Conservation (phyloP, 2,113 vertebrate species). For the Callochromis pleurospilus region DNA sequence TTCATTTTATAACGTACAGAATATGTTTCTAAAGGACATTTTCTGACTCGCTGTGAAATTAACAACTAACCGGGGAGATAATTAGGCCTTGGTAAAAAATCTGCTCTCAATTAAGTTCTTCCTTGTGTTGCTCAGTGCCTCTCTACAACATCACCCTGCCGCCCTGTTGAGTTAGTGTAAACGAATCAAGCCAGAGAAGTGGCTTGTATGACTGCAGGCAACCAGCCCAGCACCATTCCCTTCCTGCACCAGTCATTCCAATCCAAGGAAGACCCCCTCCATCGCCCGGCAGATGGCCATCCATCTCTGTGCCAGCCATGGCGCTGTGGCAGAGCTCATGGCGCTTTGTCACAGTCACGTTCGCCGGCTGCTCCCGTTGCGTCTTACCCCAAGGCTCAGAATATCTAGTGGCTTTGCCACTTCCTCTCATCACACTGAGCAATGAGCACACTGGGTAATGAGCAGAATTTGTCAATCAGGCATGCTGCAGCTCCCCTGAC, state of each 20-base stretch:
- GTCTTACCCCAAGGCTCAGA: conserved; percentile 9
- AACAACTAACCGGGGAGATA: conserved; percentile 10
- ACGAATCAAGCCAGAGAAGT: conserved; percentile 33
- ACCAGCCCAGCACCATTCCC: background rate
- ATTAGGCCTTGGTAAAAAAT: conserved; percentile 23
- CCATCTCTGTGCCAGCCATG: conserved; percentile 24
- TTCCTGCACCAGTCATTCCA: background rate
- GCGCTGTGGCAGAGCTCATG: conserved; percentile 27
- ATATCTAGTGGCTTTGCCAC: conserved; percentile 12
- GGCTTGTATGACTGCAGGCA: conserved; percentile 29
- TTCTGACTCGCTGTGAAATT: background rate
- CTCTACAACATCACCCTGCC: conserved; percentile 1
- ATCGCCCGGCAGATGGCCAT: conserved; percentile 51
- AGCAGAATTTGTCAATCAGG: conserved; percentile 59
- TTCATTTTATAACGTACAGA: background rate
- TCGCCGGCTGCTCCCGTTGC: conserved; percentile 32
- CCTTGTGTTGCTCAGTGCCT: conserved; percentile 21
- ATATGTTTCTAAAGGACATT: background rate
- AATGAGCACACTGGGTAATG: conserved; percentile 43
- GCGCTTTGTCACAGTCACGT: conserved; percentile 54
- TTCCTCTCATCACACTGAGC: conserved; percentile 38
- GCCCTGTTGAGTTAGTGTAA: conserved; percentile 34
- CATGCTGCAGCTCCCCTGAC: conserved; percentile 9
- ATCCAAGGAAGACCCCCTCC: conserved; percentile 52
- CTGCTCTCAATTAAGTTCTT: conserved; percentile 36